Percentiles rank a stretch among this genome's conserved stretches.
phyloP scores from a whole-genome alignment of 2,888 invertebrate genomes.

The Luperina testacea region DNA sequence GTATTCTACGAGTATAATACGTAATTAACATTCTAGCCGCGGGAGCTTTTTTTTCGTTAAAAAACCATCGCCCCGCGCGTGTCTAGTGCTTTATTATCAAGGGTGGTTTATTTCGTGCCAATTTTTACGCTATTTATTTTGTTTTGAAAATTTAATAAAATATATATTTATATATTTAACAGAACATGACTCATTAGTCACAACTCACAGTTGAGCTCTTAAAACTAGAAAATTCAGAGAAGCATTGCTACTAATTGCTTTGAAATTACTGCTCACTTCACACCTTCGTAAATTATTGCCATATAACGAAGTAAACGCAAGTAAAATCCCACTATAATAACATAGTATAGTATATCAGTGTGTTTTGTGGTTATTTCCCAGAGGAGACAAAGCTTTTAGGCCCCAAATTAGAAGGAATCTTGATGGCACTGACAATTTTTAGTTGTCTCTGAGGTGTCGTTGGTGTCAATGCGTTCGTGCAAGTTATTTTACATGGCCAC shows the following conservation, averaged over 20 bases:
- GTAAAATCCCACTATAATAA: conserved; percentile 26
- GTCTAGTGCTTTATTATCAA: too few species aligned
- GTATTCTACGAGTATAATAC: too few species aligned
- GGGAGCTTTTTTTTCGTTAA: too few species aligned
- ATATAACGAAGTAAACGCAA: conserved; percentile 29
- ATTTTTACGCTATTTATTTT: too few species aligned
- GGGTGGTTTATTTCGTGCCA: too few species aligned
- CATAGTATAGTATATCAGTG: conserved; percentile 37
- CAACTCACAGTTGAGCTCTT: too few species aligned
- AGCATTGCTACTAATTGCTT: conserved; percentile 13
- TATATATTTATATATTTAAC: too few species aligned
- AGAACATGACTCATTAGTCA: too few species aligned
- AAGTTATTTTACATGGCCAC: conserved; percentile 6
- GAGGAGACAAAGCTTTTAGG: conserved; percentile 61
- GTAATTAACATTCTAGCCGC: too few species aligned
- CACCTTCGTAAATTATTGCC: conserved; percentile 57
- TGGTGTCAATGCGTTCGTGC: conserved; percentile 36
- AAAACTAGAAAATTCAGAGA: not conserved
- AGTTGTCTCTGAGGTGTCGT: conserved; percentile 29
- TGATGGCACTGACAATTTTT: conserved; percentile 56
- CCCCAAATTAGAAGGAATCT: conserved; percentile 59
- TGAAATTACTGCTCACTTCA: conserved; percentile 29
- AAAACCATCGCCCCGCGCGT: too few species aligned
- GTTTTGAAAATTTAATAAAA: too few species aligned
- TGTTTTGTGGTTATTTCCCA: conserved; percentile 63